A percentile compares a stretch with the other conserved stretches of the same genome.
These are phyloP conservation scores for Glaucomys volans DNA, from an alignment of 2,113 vertebrate species.

Conservation along the genomic window DNA sequence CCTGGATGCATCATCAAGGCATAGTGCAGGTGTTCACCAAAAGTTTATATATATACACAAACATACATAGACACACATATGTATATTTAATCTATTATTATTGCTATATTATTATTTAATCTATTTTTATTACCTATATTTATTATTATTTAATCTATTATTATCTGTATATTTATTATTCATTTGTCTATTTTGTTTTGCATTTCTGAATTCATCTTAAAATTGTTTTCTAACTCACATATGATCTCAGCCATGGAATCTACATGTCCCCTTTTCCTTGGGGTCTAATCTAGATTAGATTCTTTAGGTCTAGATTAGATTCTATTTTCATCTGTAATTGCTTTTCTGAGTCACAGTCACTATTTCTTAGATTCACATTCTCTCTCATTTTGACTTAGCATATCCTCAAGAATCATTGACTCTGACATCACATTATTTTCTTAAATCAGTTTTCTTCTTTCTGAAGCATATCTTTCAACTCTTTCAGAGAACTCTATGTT, in stretches of 20 bases:
- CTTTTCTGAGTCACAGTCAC: not conserved
- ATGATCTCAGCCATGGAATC: too few species aligned
- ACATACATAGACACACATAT: too few species aligned
- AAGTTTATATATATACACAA: not conserved
- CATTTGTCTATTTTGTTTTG: not conserved
- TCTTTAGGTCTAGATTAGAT: not conserved
- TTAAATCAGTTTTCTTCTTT: not conserved
- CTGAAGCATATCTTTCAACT: not conserved
- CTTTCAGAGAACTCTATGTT: not conserved
- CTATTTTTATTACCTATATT: too few species aligned
- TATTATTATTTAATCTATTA: too few species aligned
- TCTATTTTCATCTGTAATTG: not conserved
- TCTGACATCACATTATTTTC: not conserved
- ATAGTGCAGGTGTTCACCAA: not conserved
- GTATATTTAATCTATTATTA: too few species aligned
- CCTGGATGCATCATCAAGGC: not conserved
- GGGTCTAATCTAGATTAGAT: not conserved
- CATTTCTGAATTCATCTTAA: not conserved
- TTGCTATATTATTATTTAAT: too few species aligned
- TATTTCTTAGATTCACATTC: not conserved
- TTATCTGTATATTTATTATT: not conserved
- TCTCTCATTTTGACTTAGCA: not conserved
- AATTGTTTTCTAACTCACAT: not conserved
- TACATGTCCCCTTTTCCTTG: not conserved
- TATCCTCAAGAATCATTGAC: not conserved